Evolutionary conservation across 2,888 invertebrate genomes (phyloP).

Genomic region (Nomada flava): DNA sequence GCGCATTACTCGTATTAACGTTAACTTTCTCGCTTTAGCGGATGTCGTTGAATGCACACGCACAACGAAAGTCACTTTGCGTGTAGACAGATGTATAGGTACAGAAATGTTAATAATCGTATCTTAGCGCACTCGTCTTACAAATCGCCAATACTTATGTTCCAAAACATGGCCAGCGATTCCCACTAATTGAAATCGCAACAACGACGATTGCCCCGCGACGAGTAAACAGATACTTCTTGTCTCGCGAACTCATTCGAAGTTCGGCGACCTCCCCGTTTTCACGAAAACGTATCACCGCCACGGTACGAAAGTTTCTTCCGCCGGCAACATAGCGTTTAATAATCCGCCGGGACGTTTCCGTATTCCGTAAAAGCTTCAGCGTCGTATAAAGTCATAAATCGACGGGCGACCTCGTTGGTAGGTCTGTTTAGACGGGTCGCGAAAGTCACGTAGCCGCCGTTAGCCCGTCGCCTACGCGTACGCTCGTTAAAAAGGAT

Average conservation of each 20-base stretch:
- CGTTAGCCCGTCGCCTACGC: conserved; percentile 38
- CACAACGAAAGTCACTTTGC: background rate
- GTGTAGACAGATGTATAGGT: background rate
- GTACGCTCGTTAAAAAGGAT: conserved; percentile 55
- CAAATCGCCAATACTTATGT: too few species aligned
- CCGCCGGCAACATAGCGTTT: background rate
- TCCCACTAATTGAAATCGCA: too few species aligned
- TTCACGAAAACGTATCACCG: background rate
- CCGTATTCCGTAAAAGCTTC: background rate
- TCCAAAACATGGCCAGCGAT: too few species aligned
- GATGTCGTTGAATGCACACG: conserved; percentile 28
- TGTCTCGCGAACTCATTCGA: too few species aligned
- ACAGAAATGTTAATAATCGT: background rate
- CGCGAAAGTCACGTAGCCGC: conserved; percentile 49
- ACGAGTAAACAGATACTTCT: too few species aligned
- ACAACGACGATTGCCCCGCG: too few species aligned
- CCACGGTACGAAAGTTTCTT: background rate
- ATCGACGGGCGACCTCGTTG: conserved; percentile 11
- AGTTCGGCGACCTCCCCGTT: too few species aligned
- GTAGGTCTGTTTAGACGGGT: background rate
- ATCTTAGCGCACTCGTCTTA: too few species aligned
- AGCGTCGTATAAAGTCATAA: conserved; percentile 23
- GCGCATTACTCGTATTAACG: conserved; percentile 38
- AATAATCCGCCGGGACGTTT: conserved; percentile 2
- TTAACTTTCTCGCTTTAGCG: conserved; percentile 42